Conservation (phyloP, 2,113 vertebrate species). For the Cairina moschata region DNA sequence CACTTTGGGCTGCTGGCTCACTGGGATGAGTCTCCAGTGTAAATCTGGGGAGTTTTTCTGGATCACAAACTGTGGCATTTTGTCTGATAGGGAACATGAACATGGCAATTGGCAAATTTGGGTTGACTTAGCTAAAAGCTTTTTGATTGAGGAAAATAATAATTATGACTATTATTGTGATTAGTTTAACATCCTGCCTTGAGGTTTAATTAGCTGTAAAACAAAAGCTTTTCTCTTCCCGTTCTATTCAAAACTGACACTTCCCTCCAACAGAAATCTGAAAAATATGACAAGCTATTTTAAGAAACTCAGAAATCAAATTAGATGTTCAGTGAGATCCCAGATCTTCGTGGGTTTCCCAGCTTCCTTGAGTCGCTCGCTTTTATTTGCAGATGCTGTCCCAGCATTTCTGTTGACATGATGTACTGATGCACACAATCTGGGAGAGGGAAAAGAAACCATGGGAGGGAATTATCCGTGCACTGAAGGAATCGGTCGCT, state of each 20-base stretch:
- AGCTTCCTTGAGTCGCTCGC: not conserved
- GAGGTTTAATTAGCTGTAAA: constrained; percentile 45
- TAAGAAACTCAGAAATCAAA: not conserved
- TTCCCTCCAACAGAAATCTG: not conserved
- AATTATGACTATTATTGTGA: constrained; percentile 43
- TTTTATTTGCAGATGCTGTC: not conserved
- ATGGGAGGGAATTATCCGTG: not conserved
- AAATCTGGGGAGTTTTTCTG: not conserved
- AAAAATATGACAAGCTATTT: constrained; percentile 5
- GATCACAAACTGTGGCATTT: not conserved
- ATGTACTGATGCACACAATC: not conserved
- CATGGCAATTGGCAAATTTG: not conserved
- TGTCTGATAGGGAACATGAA: not conserved
- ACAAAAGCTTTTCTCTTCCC: constrained; percentile 53
- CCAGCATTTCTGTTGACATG: not conserved
- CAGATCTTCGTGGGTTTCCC: not conserved
- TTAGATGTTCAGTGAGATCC: not conserved
- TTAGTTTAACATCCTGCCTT: constrained; percentile 14
- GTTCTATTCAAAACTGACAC: constrained; percentile 4
- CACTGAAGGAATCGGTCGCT: not conserved
- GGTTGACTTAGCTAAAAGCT: constrained; percentile 6
- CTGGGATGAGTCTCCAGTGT: not conserved
- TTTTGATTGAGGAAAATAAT: constrained; percentile 47
- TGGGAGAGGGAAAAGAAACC: not conserved
- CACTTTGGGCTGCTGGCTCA: not conserved